Conservation (phyloP, 2,113 vertebrate genomes). For the Thomomys bottae region DNA sequence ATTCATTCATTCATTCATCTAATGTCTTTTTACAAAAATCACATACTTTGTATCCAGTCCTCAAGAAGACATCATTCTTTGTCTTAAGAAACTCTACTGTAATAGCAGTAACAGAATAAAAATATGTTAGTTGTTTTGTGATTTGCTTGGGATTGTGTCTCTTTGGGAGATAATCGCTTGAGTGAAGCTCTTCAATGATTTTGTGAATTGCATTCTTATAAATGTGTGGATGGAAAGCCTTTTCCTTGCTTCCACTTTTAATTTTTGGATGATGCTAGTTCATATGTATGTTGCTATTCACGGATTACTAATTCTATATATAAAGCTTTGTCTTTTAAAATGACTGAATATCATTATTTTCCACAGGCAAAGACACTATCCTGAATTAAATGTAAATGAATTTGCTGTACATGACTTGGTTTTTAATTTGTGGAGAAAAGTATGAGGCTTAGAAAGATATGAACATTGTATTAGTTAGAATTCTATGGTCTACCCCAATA, state of each 20-base stretch:
- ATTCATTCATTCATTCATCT: constrained; percentile 10
- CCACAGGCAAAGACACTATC: not conserved
- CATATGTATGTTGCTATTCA: constrained; percentile 1
- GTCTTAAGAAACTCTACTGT: not conserved
- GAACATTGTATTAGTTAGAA: not conserved
- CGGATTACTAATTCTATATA: constrained; percentile 23
- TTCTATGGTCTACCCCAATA: too few species aligned
- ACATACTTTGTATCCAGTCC: not conserved
- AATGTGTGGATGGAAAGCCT: not conserved
- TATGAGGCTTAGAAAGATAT: not conserved
- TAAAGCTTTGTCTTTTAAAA: constrained; percentile 26
- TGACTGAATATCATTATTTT: constrained; percentile 29
- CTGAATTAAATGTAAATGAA: constrained; percentile 41
- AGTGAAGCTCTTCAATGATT: not conserved
- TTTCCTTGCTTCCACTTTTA: constrained; percentile 19
- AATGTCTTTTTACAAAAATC: not conserved
- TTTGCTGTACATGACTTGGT: not conserved
- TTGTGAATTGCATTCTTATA: not conserved
- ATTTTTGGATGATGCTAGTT: constrained; percentile 20
- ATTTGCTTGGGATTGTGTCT: not conserved
- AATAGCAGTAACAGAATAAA: constrained; percentile 1
- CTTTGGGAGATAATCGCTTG: not conserved
- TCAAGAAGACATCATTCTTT: not conserved
- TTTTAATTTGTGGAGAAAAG: constrained; percentile 53
- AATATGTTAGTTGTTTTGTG: not conserved